These are phyloP conservation scores for Chunga burmeisteri DNA, from an alignment of 2,113 vertebrate species.

Conservation along the genomic window DNA sequence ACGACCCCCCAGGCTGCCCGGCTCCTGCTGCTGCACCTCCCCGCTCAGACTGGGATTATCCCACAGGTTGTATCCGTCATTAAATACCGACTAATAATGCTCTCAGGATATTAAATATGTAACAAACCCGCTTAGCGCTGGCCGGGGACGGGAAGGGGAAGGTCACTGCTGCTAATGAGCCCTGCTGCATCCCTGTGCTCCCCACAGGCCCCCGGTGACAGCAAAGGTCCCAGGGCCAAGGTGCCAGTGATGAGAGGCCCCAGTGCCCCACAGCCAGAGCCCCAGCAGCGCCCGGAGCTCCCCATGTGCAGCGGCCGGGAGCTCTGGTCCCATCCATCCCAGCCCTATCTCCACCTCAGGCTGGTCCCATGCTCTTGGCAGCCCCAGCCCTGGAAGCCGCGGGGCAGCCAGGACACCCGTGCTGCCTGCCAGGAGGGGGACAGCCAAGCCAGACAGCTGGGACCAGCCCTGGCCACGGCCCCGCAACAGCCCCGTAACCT, in stretches of 20 bases:
- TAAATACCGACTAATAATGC: constrained; percentile 60
- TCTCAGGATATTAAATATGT: constrained; percentile 68
- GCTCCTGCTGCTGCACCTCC: background rate
- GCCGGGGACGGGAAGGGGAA: constrained; percentile 22
- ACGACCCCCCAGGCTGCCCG: accelerated
- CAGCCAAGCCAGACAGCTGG: background rate
- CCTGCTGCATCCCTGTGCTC: background rate
- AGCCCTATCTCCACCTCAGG: accelerated
- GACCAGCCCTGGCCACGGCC: background rate
- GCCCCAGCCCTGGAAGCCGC: accelerated
- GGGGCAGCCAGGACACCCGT: background rate
- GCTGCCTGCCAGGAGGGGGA: background rate
- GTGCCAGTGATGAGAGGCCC: accelerated
- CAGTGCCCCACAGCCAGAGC: accelerated
- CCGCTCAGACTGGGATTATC: constrained; percentile 40
- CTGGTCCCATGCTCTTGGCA: background rate
- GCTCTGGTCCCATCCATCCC: accelerated
- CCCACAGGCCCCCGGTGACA: background rate
- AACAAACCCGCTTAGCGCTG: constrained; percentile 61
- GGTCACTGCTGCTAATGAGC: constrained; percentile 10
- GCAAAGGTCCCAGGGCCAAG: background rate
- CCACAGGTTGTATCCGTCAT: constrained; percentile 56
- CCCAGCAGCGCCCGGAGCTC: background rate
- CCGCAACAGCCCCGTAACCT: background rate
- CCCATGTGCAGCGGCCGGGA: accelerated